Evolutionary conservation across 2,888 invertebrate species (phyloP).

Genomic region (Microctonus hyperodae): DNA sequence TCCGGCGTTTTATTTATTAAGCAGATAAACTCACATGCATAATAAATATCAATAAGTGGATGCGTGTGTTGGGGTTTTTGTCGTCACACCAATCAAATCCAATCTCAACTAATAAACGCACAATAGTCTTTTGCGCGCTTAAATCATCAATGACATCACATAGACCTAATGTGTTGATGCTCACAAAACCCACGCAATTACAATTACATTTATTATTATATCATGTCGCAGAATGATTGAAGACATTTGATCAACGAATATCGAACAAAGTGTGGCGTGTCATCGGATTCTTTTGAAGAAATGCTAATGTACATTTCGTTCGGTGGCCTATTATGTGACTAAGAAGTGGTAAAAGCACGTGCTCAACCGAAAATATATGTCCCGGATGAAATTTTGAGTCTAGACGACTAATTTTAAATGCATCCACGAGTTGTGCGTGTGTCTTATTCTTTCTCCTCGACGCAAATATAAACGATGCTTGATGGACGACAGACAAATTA

Average conservation of each 20-base stretch:
- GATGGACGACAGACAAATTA: neutral
- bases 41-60: neutral
- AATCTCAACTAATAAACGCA: constrained; percentile 17
- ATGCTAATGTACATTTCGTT: neutral
- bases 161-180: neutral
- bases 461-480: neutral
- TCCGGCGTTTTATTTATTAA: neutral
- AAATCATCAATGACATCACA: neutral
- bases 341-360: neutral
- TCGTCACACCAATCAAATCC: constrained; percentile 14
- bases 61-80: neutral
- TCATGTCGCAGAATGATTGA: neutral
- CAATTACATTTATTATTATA: neutral
- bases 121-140: constrained; percentile 3
- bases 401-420: constrained; percentile 6
- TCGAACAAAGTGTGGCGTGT: too few species aligned
- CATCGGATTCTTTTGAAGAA: constrained; percentile 7
- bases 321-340: neutral
- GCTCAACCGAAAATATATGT: constrained; percentile 3
- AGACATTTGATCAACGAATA: neutral
- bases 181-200: neutral
- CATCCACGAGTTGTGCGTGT: neutral
- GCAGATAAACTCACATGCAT: neutral
- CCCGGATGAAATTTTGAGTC: neutral
- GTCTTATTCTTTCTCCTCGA: neutral